A percentile compares a stretch with the other conserved stretches of the same genome.
phyloP scores from a whole-genome alignment of 1,140 invertebrate genomes.

The Sitodiplosis mosellana region DNA sequence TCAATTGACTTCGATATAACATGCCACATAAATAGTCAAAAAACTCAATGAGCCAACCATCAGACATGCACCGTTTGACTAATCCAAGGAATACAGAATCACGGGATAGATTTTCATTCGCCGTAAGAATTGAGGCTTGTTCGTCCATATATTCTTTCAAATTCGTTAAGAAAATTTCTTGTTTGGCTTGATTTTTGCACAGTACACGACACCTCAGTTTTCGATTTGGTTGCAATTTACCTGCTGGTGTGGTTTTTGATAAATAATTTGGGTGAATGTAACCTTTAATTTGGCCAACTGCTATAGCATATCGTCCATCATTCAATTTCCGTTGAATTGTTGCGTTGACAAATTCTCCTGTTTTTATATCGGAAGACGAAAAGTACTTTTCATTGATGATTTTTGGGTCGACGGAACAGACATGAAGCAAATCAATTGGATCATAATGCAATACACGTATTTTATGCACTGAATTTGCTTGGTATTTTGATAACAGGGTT shows the following conservation, averaged over 20 bases:
- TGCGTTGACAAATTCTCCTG: constrained; percentile 31
- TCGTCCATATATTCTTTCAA: constrained; percentile 29
- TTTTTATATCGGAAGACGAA: constrained; percentile 26
- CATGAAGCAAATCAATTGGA: constrained; percentile 33
- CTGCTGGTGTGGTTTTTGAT: constrained; percentile 8
- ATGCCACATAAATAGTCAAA: constrained; percentile 37
- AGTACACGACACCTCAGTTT: constrained; percentile 28
- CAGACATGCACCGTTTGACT: neutral
- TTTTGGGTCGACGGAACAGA: constrained; percentile 35
- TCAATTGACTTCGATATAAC: constrained; percentile 31
- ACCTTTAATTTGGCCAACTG: constrained; percentile 15
- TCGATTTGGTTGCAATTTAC: constrained; percentile 10
- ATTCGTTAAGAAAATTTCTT: constrained; percentile 30
- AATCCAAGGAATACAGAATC: too few relatives aligned
- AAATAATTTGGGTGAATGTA: neutral
- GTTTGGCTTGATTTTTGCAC: constrained; percentile 17
- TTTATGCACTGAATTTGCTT: constrained; percentile 28
- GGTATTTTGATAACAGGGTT: constrained; percentile 25
- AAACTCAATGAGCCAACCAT: constrained; percentile 36
- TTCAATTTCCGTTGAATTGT: constrained; percentile 20
- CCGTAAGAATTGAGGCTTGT: constrained; percentile 15
- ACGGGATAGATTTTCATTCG: too few relatives aligned
- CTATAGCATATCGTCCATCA: constrained; percentile 20
- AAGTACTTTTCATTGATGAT: constrained; percentile 31
- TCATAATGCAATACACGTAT: constrained; percentile 38